Percentiles rank a stretch among this genome's conserved stretches.
These are phyloP conservation scores for Hepsetus odoe DNA, from an alignment of 2,113 vertebrate genomes.

Conservation along the genomic window DNA sequence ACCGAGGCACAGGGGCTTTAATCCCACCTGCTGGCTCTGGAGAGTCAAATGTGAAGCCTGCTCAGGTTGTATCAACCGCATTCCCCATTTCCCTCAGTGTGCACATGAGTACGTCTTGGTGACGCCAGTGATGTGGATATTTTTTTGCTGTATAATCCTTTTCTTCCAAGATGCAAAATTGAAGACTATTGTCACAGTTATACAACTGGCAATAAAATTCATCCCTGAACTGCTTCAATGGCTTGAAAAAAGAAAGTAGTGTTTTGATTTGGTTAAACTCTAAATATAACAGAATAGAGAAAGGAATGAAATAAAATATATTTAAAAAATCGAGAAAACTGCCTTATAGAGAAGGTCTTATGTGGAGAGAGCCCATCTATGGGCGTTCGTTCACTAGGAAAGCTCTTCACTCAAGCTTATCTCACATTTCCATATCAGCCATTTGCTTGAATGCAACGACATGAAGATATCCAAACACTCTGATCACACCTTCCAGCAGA, in stretches of 20 bases:
- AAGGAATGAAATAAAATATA: too few relatives aligned
- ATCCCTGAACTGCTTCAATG: too few relatives aligned
- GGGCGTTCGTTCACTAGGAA: too few relatives aligned
- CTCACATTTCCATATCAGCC: background rate
- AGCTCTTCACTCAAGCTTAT: background rate
- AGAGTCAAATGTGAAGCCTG: constrained; percentile 50
- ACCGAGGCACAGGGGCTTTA: constrained; percentile 33
- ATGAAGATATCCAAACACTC: background rate
- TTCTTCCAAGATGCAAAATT: too few relatives aligned
- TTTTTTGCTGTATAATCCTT: background rate
- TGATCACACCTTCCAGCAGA: background rate
- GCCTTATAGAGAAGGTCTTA: background rate
- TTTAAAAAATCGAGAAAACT: too few relatives aligned
- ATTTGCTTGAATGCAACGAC: background rate
- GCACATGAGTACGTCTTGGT: constrained; percentile 18
- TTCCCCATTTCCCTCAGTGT: constrained; percentile 36
- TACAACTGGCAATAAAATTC: too few relatives aligned
- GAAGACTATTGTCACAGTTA: too few relatives aligned
- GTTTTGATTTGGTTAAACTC: too few relatives aligned
- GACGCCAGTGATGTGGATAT: background rate
- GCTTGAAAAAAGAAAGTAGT: too few relatives aligned
- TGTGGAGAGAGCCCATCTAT: background rate
- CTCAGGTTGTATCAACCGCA: constrained; percentile 48
- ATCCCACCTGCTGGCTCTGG: constrained; percentile 46
- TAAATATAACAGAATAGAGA: too few relatives aligned